Evolutionary conservation across 1,140 invertebrate genomes (phyloP), one percentile per base, ranked within the genome.

Genomic region (Homarus americanus): DNA sequence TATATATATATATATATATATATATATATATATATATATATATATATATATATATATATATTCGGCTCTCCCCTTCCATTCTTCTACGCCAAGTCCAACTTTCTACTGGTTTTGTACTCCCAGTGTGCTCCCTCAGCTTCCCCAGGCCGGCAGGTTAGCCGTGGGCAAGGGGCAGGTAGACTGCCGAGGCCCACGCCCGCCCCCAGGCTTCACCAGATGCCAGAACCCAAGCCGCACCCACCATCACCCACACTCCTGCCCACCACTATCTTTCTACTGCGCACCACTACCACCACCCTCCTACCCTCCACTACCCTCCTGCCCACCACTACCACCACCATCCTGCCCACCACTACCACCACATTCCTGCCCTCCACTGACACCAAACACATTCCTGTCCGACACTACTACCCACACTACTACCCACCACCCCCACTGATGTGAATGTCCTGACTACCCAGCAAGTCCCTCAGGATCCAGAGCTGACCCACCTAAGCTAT

Each of bases 121-220:
- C 20, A 3, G 58, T 63, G 58, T 24, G 15, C 3, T 24, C 58
- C 12, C 24, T 3, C 12, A 2, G 12, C 41, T 24, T 78, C 36
- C 9, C 36, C 41, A 44, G 10, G 78, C 41, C 41, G 28, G 44
- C 28, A 53, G 78, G 41, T 49, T 20, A 34, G 78, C 66, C 53
- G 32, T 38, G 63, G 82, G 82, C 82, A 41, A 24, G 69, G 69
- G 53, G 44, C 82, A 84, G 82, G 82, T 84, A 84, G 63, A 73
- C 36, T 84, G 44, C 34, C 63, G 63, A 5, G 63, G 32, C 41
- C 82, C 40, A 69, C 82, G 17, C 66, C n/a, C 66, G n/a, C 63
- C 82, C 82, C 28, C 36, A 66, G 82, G 82, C 28, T n/a, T 41
- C 38, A 32, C 63, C 72, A 66, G 82, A 84, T 84, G 82, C 82